Evolutionary conservation across 2,888 invertebrate genomes (phyloP).

Genomic region (Limnephilus auricula): DNA sequence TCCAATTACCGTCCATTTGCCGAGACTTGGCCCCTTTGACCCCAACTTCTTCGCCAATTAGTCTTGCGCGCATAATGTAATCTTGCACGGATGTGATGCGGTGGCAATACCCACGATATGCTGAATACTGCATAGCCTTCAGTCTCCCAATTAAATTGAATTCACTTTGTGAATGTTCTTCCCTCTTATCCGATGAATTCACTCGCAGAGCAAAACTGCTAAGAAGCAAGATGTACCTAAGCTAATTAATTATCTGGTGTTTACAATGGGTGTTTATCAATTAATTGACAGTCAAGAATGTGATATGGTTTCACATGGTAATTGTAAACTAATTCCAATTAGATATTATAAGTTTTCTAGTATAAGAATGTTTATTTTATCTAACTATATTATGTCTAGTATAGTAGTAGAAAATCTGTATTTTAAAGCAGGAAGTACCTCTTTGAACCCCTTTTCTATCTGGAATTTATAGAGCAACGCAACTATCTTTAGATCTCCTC

Average conservation of each 20-base stretch:
- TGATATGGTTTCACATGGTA: no score
- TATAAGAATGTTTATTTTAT: no score
- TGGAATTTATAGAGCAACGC: no score
- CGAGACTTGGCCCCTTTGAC: conserved; percentile 34
- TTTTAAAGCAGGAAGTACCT: no score
- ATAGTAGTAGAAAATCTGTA: no score
- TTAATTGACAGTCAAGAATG: no score
- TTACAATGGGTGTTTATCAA: no score
- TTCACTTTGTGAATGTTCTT: neutral
- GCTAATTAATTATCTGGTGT: neutral
- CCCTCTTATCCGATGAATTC: neutral
- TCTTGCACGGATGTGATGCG: neutral
- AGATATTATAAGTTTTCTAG: no score
- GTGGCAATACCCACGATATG: neutral
- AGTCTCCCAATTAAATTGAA: conserved; percentile 2
- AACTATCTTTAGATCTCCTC: no score
- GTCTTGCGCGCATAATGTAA: conserved; percentile 10
- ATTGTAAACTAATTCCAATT: no score
- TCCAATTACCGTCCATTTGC: conserved; percentile 27
- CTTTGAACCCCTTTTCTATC: no score
- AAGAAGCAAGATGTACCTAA: neutral
- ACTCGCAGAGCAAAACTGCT: neutral
- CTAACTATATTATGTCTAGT: no score
- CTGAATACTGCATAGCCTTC: neutral
- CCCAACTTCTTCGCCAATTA: conserved; percentile 19